Evolutionary conservation across 2,888 invertebrate species (phyloP), one percentile per base, ranked within the genome.

Genomic region (Diarsia brunnea): DNA sequence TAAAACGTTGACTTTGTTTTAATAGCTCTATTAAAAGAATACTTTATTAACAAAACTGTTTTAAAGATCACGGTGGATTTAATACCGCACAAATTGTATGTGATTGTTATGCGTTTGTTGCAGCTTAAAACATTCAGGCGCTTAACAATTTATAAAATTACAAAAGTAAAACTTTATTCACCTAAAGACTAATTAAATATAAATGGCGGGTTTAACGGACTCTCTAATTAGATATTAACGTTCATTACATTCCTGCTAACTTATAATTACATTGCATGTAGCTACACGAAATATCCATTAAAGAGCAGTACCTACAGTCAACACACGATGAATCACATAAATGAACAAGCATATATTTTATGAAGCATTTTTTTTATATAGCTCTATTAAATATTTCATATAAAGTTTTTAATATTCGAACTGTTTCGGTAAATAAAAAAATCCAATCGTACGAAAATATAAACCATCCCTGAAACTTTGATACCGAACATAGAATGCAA

Each of bases 281-380:
- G 61, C 19, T 63, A 84, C 84, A 84, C 67, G 60, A 49, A 71
- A 74, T 47, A 21, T 67, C 63, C 82, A 70, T 84, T 70, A 75
- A 55, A 67, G 47, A 63, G 43, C 58, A 21, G 31, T 51, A 66
- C 61, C 12, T 65, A 58, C 24, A 78, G 55, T 45, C 64, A 19
- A 51, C 27, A 64, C 60, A 73, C 61, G 55, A 60, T 53, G 16
- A 68, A 66, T 66, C 71, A 80, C 27, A 24, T 45, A 49, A 27
- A 72, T 21, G 67, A 53, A 69, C n/a, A 27, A 51, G 38, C 27
- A 27, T 65, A 24, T 65, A 47, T 16, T 38, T 24, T 49, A 64
- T 58, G 16, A 55, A 61, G 2, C 45, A 60, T n/a, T 27, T 24
- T 70, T 45, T 49, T 11, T 8, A 14, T 24, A 5, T n/a, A 53